Conservation (phyloP, 2,113 vertebrate species). For the Rhineura floridana region DNA sequence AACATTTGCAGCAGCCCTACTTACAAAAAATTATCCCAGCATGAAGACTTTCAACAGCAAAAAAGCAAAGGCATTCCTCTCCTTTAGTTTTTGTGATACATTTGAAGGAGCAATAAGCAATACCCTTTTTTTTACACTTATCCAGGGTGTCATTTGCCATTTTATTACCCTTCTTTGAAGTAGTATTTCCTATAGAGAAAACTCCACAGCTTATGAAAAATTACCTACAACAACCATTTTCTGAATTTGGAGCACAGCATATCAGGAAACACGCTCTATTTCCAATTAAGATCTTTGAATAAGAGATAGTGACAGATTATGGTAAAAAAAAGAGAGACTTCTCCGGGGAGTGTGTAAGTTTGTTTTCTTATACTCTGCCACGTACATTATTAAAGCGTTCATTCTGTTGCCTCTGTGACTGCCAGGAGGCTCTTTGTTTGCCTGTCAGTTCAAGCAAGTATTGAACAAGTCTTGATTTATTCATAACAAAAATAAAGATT, state of each 20-base stretch:
- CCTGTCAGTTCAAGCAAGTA: not conserved
- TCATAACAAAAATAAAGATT: conserved; percentile 4
- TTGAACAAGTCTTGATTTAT: not conserved
- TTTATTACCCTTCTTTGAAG: not conserved
- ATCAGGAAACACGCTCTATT: not conserved
- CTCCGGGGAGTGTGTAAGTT: not conserved
- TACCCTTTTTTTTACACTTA: not conserved
- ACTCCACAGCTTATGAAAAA: not conserved
- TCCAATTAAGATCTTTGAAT: conserved; percentile 5
- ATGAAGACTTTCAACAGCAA: not conserved
- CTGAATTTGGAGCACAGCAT: not conserved
- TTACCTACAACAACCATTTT: not conserved
- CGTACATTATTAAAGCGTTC: conserved; percentile 3
- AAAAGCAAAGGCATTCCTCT: not conserved
- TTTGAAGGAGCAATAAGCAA: not conserved
- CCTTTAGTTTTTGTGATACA: not conserved
- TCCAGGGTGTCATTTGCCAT: not conserved
- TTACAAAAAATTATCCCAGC: not conserved
- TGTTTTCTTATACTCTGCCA: not conserved
- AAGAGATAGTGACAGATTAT: not conserved
- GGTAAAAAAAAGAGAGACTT: not conserved
- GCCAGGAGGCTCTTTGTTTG: not conserved
- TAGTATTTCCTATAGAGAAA: not conserved
- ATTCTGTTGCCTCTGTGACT: not conserved
- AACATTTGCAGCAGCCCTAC: not conserved